Percentiles rank a stretch among this genome's conserved stretches.
Conservation (phyloP, 2,888 invertebrate genomes). For the Drosophila recens region DNA sequence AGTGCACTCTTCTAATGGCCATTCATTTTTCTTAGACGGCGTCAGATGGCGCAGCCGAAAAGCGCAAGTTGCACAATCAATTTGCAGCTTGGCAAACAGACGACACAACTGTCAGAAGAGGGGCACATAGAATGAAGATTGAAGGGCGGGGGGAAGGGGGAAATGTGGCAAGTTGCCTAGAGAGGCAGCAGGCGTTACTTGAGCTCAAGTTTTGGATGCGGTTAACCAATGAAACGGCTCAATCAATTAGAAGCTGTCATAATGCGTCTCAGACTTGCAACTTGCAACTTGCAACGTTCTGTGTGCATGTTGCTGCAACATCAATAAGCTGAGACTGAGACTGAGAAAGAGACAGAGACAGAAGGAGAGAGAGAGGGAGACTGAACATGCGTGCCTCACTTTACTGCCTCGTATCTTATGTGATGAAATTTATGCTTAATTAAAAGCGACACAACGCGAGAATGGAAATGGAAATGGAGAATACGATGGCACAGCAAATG, state of each 20-base stretch:
- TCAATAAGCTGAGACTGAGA: slow-evolving; percentile 61
- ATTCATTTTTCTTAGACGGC: slow-evolving; percentile 73
- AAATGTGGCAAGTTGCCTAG: neutral
- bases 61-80: slow-evolving; percentile 67
- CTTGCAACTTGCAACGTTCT: slow-evolving; percentile 8
- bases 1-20: slow-evolving; percentile 59
- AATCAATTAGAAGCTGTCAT: slow-evolving; percentile 76
- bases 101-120: slow-evolving; percentile 63
- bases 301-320: slow-evolving; percentile 76
- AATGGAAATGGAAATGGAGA: neutral
- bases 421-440: slow-evolving; percentile 84
- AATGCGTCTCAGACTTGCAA: slow-evolving; percentile 44
- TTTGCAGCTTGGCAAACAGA: slow-evolving; percentile 66
- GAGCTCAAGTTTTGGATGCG: slow-evolving; percentile 59
- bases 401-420: slow-evolving; percentile 76
- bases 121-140: neutral
- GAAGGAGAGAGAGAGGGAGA: neutral
- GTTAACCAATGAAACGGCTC: slow-evolving; percentile 73
- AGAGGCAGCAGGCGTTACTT: slow-evolving; percentile 16
- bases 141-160: neutral
- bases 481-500: neutral
- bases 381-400: slow-evolving; percentile 71
- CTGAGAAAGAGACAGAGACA: neutral
- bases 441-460: slow-evolving; percentile 81
- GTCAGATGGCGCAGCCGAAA: slow-evolving; percentile 64